Base-by-base conservation (phyloP, 2,797 vertebrate genomes). In the Acestrorhynchus altus region DNA sequence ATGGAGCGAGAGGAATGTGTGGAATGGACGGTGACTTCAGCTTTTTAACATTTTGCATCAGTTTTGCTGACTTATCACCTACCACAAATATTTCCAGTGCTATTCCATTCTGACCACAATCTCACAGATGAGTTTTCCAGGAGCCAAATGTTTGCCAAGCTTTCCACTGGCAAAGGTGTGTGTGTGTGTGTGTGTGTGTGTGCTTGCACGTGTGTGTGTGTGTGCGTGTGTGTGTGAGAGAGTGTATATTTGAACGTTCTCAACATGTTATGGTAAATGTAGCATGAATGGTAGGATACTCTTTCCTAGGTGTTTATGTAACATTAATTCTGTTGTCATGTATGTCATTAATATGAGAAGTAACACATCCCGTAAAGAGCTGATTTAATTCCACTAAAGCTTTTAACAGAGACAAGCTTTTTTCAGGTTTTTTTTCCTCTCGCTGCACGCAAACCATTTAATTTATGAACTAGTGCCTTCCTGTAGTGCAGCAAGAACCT, bases 111-210 rank as follows among this genome's bases (percentile, higher is more conserved):
- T 76, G 80, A 87, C 80, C 72, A 28, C 75, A 79, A 73, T 85
- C 87, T 86, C 75, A 54, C 83, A 83, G 83, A 89, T 81, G 82
- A 86, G 81, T 75, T 81, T 84, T 83, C 83, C 84, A 84, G 81
- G 63, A 24, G 42, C 76, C 28, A 26, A 63, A 47, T 72, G 28
- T 67, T 78, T 77, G 74, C 87, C 83, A 77, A 83, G 77, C 71
- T 85, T 89, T 86, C 83, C 83, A 84, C 16, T 82, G 83, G 74
- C 82, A 86, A 80, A 82, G 76, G 65, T 26, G 75, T 72, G 31
- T 73, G 66, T 76, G 61, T 65, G 71, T 68, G 54, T 85, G 71
- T 70, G 72, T 80, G 65, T 52, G 66, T 20, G 60, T 42, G 39
- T 12, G n/a, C n/a, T n/a, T n/a, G n/a, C n/a, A n/a, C n/a, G n/a